Evolutionary conservation across 2,113 vertebrate species (phyloP).

Genomic region (Melanerpes formicivorus): DNA sequence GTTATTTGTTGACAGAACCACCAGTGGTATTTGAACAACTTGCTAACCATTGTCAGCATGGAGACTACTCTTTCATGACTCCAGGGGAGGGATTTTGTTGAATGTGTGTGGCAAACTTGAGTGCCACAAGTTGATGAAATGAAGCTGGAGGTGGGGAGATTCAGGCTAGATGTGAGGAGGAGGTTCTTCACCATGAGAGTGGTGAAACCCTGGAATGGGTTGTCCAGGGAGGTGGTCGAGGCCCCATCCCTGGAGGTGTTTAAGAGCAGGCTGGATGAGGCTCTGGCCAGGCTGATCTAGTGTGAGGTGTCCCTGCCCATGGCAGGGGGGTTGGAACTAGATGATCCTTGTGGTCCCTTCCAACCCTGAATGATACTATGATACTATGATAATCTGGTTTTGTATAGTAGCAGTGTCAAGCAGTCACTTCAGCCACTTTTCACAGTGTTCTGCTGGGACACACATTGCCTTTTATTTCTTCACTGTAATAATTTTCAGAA

Average conservation of each 20-base stretch:
- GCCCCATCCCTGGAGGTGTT: too few species aligned
- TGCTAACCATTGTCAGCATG: neutral
- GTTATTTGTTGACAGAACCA: neutral
- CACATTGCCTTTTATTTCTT: neutral
- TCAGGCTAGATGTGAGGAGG: too few species aligned
- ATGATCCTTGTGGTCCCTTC: too few species aligned
- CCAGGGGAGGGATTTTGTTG: neutral
- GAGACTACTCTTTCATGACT: neutral
- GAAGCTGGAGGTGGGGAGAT: too few species aligned
- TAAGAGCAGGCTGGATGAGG: too few species aligned
- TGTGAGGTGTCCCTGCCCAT: too few species aligned
- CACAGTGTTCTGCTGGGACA: neutral
- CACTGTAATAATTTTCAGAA: neutral
- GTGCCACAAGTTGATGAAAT: neutral
- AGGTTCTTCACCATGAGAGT: too few species aligned
- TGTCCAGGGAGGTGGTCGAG: too few species aligned
- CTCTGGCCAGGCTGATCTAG: too few species aligned
- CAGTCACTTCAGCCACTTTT: neutral
- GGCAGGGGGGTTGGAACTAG: too few species aligned
- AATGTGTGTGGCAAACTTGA: neutral
- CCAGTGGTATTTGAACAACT: neutral
- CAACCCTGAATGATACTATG: too few species aligned
- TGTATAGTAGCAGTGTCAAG: neutral
- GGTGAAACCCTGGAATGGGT: too few species aligned
- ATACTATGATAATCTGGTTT: neutral